phyloP scores from a whole-genome alignment of 2,888 invertebrate species.

The Scrobipalpa atriplicella region DNA sequence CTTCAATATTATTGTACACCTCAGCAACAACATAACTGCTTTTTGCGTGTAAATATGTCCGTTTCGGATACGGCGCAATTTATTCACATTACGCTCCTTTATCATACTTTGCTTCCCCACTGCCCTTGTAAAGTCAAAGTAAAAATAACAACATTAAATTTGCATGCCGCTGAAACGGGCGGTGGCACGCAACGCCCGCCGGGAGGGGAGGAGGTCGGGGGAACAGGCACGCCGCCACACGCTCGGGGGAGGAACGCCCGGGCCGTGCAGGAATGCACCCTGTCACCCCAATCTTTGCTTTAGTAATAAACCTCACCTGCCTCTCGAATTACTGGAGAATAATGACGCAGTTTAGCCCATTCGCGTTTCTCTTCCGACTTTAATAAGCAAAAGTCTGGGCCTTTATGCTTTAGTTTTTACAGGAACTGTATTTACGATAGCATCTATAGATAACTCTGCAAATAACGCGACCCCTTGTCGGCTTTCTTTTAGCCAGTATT shows the following conservation, averaged over 20 bases:
- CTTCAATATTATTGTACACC: too few species aligned
- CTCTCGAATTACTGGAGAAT: conserved; percentile 26
- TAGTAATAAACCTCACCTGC: conserved; percentile 44
- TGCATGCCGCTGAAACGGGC: conserved; percentile 68
- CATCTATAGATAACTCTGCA: conserved; percentile 7
- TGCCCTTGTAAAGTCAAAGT: conserved; percentile 77
- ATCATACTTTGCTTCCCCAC: conserved; percentile 68
- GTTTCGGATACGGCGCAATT: conserved; percentile 42
- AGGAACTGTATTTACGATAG: background rate
- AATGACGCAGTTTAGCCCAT: conserved; percentile 22
- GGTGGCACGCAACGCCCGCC: conserved; percentile 53
- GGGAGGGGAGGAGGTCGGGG: conserved; percentile 37
- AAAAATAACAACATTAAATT: conserved; percentile 79
- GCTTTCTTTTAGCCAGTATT: conserved; percentile 16
- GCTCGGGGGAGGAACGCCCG: conserved; percentile 47
- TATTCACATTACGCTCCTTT: conserved; percentile 50
- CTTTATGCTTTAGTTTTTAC: background rate
- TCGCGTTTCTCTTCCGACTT: conserved; percentile 5
- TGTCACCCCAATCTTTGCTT: conserved; percentile 57
- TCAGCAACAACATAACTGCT: conserved; percentile 22
- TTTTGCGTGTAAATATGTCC: conserved; percentile 34
- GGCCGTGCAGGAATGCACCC: conserved; percentile 70
- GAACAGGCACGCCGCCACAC: conserved; percentile 52
- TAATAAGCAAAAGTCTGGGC: background rate
- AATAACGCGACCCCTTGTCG: background rate